A percentile compares a stretch with the other conserved stretches of the same genome.
Evolutionary conservation across 2,888 invertebrate genomes (phyloP).

Genomic region (Octodonta nipae): DNA sequence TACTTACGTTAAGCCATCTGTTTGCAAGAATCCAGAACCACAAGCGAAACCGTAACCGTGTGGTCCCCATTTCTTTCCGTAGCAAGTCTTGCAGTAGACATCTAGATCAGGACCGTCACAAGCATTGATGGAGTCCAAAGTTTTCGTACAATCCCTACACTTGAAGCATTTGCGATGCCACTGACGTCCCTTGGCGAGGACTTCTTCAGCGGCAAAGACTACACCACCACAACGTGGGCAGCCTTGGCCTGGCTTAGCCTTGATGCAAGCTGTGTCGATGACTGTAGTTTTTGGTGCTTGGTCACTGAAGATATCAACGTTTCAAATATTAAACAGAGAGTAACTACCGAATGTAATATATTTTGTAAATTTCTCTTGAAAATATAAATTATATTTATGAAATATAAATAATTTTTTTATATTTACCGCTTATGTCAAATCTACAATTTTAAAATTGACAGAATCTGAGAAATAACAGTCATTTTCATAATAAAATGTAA

Average conservation of each 20-base stretch:
- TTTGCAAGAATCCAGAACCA: conserved; percentile 86
- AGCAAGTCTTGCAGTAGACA: conserved; percentile 93
- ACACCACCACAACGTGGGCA: conserved; percentile 82
- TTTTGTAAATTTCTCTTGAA: no score
- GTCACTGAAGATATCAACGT: conserved; percentile 52
- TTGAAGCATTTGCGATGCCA: conserved; percentile 93
- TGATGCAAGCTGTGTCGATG: conserved; percentile 66
- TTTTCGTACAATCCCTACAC: conserved; percentile 83
- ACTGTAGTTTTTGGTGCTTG: conserved; percentile 63
- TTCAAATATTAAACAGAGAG: no score
- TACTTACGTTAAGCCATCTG: conserved; percentile 75
- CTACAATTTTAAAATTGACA: no score
- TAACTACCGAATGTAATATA: no score
- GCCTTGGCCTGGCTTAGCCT: conserved; percentile 73
- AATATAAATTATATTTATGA: no score
- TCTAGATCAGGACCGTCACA: conserved; percentile 88
- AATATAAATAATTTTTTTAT: no score
- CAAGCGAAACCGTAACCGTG: conserved; percentile 93
- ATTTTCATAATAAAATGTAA: no score
- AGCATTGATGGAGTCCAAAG: conserved; percentile 88
- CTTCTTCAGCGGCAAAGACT: conserved; percentile 88
- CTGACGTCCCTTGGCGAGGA: conserved; percentile 75
- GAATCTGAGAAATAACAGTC: no score
- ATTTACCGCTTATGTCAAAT: no score
- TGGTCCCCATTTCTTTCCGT: conserved; percentile 95